Percentiles rank a stretch among this genome's conserved stretches.
Conservation (phyloP, 2,113 vertebrate genomes). For the Pao palembangensis region DNA sequence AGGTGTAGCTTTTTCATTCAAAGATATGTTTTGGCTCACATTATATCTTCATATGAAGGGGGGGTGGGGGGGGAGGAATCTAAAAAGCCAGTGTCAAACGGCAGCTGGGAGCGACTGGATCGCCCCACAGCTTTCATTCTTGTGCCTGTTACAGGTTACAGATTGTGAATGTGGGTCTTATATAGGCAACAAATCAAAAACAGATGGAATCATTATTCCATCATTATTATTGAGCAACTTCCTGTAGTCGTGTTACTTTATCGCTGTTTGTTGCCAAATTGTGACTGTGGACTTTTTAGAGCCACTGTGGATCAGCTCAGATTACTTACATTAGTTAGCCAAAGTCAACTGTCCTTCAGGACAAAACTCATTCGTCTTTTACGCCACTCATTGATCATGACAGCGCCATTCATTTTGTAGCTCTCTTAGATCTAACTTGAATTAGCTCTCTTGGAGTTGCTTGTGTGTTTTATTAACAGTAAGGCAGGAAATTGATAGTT, state of each 20-base stretch:
- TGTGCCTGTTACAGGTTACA: neutral
- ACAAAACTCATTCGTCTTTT: slow-evolving; percentile 53
- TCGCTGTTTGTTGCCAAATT: neutral
- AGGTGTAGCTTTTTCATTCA: slow-evolving; percentile 2
- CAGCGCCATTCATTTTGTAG: slow-evolving; percentile 22
- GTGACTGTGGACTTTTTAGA: neutral
- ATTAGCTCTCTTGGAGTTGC: slow-evolving; percentile 44
- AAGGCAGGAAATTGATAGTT: no score
- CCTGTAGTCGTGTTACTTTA: no score
- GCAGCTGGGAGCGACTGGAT: neutral
- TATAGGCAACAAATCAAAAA: neutral
- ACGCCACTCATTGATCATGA: slow-evolving; percentile 32
- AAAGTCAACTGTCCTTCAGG: slow-evolving; percentile 50
- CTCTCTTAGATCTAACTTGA: slow-evolving; percentile 13
- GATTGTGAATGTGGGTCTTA: neutral
- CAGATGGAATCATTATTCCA: neutral
- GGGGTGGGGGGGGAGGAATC: neutral
- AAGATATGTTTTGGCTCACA: neutral
- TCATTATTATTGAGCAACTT: neutral
- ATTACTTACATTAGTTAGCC: no score
- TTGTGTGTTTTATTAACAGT: slow-evolving; percentile 40
- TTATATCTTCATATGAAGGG: neutral
- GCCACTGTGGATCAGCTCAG: neutral
- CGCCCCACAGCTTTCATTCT: neutral
- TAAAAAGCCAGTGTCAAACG: slow-evolving; percentile 3